These are phyloP conservation scores for Antheraea mylitta DNA, from an alignment of 1,140 invertebrate species.

Conservation along the genomic window DNA sequence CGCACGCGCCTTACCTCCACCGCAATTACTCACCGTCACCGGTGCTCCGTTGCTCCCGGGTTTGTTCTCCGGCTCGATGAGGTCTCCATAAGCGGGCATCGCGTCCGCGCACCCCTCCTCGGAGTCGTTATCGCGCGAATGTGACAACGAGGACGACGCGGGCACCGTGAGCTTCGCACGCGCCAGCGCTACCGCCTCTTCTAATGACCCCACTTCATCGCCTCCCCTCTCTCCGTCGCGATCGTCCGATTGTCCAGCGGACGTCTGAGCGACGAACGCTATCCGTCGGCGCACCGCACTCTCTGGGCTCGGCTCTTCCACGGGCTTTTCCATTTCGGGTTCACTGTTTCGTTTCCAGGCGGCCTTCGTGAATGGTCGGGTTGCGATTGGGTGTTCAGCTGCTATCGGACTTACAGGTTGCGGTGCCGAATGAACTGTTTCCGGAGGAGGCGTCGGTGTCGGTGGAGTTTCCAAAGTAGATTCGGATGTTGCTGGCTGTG, in stretches of 20 bases:
- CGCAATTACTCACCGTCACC: constrained; percentile 48
- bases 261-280: constrained; percentile 66
- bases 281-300: constrained; percentile 65
- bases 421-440: constrained; percentile 27
- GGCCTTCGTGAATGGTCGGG: constrained; percentile 67
- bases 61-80: constrained; percentile 62
- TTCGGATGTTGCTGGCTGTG: constrained; percentile 17
- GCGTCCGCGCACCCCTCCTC: constrained; percentile 65
- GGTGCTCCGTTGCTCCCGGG: constrained; percentile 39
- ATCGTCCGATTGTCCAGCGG: constrained; percentile 60
- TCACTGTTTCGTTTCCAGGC: constrained; percentile 66
- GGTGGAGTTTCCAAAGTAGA: constrained; percentile 12
- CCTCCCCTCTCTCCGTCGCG: constrained; percentile 46
- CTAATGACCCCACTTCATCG: constrained; percentile 61
- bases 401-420: constrained; percentile 59
- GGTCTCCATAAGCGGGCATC: constrained; percentile 74
- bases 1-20: constrained; percentile 26
- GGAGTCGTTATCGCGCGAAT: constrained; percentile 57
- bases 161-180: constrained; percentile 52
- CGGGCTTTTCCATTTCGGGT: constrained; percentile 62
- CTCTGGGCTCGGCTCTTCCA: constrained; percentile 71
- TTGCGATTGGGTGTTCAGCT: constrained; percentile 69
- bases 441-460: constrained; percentile 24
- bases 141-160: constrained; percentile 54
- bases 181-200: constrained; percentile 71